These are phyloP conservation scores for Emydocephalus ijimae DNA, from an alignment of 2,113 vertebrate genomes.

Conservation along the genomic window DNA sequence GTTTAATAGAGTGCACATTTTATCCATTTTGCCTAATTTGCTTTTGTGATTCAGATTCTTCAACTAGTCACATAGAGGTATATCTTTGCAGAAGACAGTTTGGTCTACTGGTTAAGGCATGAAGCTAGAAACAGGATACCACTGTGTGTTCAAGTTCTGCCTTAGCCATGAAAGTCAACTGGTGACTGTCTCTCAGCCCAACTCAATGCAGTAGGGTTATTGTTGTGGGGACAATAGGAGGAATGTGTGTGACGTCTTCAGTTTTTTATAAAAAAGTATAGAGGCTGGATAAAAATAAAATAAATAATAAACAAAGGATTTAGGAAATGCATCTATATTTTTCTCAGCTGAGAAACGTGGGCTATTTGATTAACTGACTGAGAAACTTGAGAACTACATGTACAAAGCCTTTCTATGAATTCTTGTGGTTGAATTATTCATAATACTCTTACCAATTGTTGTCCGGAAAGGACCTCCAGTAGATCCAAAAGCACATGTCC, in stretches of 20 bases:
- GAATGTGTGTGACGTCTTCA: neutral
- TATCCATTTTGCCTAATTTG: neutral
- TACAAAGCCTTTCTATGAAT: neutral
- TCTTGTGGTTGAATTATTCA: neutral
- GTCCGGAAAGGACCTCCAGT: constrained; percentile 90
- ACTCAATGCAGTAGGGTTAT: neutral
- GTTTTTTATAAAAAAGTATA: neutral
- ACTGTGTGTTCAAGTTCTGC: neutral
- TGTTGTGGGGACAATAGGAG: neutral
- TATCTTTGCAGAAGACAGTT: neutral
- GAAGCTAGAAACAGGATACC: neutral
- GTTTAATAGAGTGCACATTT: neutral
- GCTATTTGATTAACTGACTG: neutral
- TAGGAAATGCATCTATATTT: neutral
- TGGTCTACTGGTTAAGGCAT: neutral
- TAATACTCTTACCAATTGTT: constrained; percentile 80
- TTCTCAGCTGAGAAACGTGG: neutral
- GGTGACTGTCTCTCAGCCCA: neutral
- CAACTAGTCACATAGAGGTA: neutral
- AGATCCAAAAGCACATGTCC: constrained; percentile 89
- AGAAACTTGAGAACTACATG: neutral
- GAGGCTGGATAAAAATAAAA: neutral
- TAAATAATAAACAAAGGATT: neutral
- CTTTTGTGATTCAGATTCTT: neutral
- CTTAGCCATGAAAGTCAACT: neutral